Percentiles rank a stretch among this genome's conserved stretches.
These are phyloP conservation scores for Ormyrus rosae DNA, from an alignment of 2,888 invertebrate genomes.

Conservation along the genomic window DNA sequence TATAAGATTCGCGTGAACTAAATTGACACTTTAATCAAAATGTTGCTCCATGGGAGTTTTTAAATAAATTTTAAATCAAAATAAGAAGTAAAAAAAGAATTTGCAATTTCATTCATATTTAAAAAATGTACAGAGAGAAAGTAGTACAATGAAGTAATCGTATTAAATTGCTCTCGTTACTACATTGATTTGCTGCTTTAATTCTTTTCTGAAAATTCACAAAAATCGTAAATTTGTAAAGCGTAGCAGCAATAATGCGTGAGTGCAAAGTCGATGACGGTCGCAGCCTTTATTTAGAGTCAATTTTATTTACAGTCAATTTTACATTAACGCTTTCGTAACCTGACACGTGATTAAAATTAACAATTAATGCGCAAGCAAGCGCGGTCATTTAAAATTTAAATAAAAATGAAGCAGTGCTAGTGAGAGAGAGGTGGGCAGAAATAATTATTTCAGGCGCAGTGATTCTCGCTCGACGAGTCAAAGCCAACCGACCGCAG, in stretches of 20 bases:
- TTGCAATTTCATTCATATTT: too few relatives aligned
- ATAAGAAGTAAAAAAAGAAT: too few relatives aligned
- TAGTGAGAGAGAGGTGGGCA: neutral
- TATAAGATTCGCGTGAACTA: too few relatives aligned
- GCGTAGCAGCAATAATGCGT: neutral
- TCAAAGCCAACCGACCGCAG: constrained; percentile 34
- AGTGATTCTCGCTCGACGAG: constrained; percentile 28
- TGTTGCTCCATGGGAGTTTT: too few relatives aligned
- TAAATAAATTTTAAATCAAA: too few relatives aligned
- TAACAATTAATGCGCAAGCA: constrained; percentile 34
- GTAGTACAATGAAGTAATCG: too few relatives aligned
- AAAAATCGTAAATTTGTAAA: neutral
- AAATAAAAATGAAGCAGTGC: constrained; percentile 15
- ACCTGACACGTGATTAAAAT: constrained; percentile 26
- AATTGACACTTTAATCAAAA: too few relatives aligned
- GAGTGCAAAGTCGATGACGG: neutral
- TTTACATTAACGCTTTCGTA: constrained; percentile 16
- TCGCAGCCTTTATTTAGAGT: neutral
- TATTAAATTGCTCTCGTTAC: too few relatives aligned
- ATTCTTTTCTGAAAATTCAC: too few relatives aligned
- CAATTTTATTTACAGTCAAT: neutral
- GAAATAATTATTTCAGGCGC: constrained; percentile 45
- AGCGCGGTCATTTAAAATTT: constrained; percentile 17
- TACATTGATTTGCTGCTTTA: too few relatives aligned
- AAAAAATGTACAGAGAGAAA: too few relatives aligned